These are phyloP conservation scores for Acanthisitta chloris DNA, from an alignment of 2,113 vertebrate genomes.

Conservation along the genomic window DNA sequence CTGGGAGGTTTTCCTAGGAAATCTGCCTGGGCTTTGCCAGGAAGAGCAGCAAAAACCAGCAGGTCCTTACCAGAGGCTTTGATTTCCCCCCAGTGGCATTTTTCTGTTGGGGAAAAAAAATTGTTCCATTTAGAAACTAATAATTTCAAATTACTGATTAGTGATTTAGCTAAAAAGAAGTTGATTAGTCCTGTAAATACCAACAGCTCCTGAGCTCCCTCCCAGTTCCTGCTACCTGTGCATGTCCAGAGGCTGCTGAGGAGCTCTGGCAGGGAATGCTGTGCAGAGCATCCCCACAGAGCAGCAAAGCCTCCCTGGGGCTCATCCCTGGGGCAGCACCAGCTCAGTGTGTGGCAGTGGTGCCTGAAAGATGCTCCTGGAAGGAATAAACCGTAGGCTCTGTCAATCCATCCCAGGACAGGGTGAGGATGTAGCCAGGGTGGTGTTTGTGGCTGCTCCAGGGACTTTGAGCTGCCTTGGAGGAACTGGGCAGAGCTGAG, in stretches of 20 bases:
- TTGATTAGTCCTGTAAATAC: neutral
- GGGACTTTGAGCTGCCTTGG: neutral
- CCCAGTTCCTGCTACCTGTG: rapidly evolving
- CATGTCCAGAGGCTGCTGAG: rapidly evolving
- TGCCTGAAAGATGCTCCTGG: neutral
- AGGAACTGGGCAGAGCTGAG: neutral
- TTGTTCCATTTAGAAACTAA: neutral
- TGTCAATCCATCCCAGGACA: neutral
- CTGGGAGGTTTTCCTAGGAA: neutral
- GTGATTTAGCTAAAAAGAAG: too few species aligned
- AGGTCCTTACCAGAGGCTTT: neutral
- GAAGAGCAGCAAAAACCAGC: neutral
- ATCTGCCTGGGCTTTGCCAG: neutral
- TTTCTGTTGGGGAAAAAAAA: neutral
- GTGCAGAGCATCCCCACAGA: neutral
- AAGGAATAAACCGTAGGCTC: neutral
- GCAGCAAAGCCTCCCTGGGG: neutral
- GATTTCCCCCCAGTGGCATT: neutral
- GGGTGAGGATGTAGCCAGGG: neutral
- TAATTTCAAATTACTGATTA: too few species aligned
- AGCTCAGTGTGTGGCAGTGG: rapidly evolving
- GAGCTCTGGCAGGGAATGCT: rapidly evolving
- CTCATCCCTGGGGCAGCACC: neutral
- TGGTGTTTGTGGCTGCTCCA: rapidly evolving
- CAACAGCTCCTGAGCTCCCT: rapidly evolving